phyloP scores from a whole-genome alignment of 2,113 vertebrate genomes.

The Camelus dromedarius region DNA sequence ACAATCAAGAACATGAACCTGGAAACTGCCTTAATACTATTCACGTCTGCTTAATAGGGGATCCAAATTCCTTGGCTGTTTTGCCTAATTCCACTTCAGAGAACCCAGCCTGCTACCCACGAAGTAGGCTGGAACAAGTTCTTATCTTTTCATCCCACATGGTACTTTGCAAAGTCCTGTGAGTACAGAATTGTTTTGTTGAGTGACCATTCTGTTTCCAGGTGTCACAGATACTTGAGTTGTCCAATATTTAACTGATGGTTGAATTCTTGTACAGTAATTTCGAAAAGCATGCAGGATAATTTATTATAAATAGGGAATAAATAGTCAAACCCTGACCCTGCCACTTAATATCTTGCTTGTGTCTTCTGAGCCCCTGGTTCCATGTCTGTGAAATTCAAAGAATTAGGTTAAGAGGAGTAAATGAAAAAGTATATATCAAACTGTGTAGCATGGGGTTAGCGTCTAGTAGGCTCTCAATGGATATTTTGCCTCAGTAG shows the following conservation, averaged over 20 bases:
- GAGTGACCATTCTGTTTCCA: neutral
- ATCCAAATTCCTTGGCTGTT: constrained; percentile 51
- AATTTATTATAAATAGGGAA: neutral
- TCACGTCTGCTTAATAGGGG: neutral
- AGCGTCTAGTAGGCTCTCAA: neutral
- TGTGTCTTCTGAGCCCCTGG: constrained; percentile 10
- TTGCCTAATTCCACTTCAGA: constrained; percentile 34
- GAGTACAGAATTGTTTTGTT: constrained; percentile 44
- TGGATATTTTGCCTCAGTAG: neutral
- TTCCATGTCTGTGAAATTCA: constrained; percentile 36
- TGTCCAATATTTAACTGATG: constrained; percentile 1
- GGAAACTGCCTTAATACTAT: neutral
- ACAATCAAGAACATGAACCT: constrained; percentile 29
- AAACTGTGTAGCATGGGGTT: neutral
- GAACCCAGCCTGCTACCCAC: neutral
- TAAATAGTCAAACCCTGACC: neutral
- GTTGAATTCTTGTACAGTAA: neutral
- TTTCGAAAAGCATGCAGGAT: neutral
- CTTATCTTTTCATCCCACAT: neutral
- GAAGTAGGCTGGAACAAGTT: neutral
- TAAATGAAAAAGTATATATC: neutral
- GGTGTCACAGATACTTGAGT: neutral
- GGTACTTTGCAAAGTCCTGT: constrained; percentile 1
- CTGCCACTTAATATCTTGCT: constrained; percentile 29
- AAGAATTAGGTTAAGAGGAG: neutral